A percentile compares a stretch with the other conserved stretches of the same genome.
Evolutionary conservation across 92 coral and sea anemone genomes (phyloP).

Genomic region (Umimayanthus chanpuru): DNA sequence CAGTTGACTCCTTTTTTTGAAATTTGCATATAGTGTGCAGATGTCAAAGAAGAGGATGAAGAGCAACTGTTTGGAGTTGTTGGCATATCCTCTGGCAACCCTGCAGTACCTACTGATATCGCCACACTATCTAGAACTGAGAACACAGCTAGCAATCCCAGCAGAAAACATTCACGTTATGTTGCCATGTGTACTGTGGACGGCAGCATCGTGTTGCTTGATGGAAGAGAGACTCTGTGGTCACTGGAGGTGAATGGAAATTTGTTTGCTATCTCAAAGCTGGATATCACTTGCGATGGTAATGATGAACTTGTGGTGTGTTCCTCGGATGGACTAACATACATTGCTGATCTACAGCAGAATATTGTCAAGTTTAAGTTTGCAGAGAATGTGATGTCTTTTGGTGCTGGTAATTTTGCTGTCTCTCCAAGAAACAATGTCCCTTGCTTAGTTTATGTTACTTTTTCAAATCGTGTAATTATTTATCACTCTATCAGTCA

Average conservation of each 20-base stretch:
- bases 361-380: constrained; percentile 86
- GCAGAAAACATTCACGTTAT: constrained; percentile 36
- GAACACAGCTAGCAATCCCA: constrained; percentile 28
- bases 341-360: constrained; percentile 76
- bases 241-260: constrained; percentile 73
- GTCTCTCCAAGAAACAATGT: constrained; percentile 60
- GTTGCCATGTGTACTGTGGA: constrained; percentile 84
- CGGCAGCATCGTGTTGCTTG: constrained; percentile 71
- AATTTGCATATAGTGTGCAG: not conserved
- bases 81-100: constrained; percentile 52
- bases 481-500: constrained; percentile 78
- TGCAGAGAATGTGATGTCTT: constrained; percentile 85
- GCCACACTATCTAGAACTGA: constrained; percentile 45
- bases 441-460: constrained; percentile 88
- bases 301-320: constrained; percentile 83
- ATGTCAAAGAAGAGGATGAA: constrained; percentile 22
- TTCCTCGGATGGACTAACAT: constrained; percentile 87
- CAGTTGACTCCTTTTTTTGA: not conserved
- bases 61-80: constrained; percentile 24
- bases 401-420: constrained; percentile 81
- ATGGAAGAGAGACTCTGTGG: constrained; percentile 79
- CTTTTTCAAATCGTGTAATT: constrained; percentile 83
- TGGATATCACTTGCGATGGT: constrained; percentile 85
- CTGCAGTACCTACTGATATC: constrained; percentile 68
- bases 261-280: constrained; percentile 82